Percentiles rank a stretch among this genome's conserved stretches.
Conservation (phyloP, 2,888 invertebrate genomes). For the Cataglyphis albicans region DNA sequence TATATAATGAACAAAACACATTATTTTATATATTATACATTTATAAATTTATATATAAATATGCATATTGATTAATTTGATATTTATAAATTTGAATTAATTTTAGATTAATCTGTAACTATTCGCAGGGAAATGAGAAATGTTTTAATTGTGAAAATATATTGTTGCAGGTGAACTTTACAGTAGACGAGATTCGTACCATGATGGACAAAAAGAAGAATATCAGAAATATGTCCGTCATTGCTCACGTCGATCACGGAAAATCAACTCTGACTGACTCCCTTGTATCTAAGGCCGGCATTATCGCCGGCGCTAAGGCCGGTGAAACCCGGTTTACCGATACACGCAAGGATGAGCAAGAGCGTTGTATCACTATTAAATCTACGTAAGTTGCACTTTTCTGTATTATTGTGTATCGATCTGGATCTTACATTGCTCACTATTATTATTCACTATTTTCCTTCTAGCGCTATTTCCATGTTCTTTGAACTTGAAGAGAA, state of each 20-base stretch:
- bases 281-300: conserved; percentile 99
- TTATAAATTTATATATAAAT: neutral
- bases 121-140: neutral
- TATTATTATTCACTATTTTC: conserved; percentile 36
- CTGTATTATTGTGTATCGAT: neutral
- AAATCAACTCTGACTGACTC: conserved; percentile 99
- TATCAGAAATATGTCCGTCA: conserved; percentile 99
- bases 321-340: conserved; percentile 99
- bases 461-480: conserved; percentile 98
- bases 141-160: neutral
- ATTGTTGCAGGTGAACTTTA: conserved; percentile 98
- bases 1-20: neutral
- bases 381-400: conserved; percentile 94
- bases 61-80: neutral
- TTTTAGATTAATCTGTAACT: neutral
- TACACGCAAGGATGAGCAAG: conserved; percentile 99
- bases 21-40: neutral
- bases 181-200: conserved; percentile 99
- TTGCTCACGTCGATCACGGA: conserved; percentile 99
- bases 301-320: conserved; percentile 99
- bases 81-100: neutral
- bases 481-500: conserved; percentile 98
- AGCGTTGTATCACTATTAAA: conserved; percentile 99
- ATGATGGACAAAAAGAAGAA: conserved; percentile 99
- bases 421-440: neutral